phyloP scores from a whole-genome alignment of 1,140 invertebrate species.

The Augochlora pura region DNA sequence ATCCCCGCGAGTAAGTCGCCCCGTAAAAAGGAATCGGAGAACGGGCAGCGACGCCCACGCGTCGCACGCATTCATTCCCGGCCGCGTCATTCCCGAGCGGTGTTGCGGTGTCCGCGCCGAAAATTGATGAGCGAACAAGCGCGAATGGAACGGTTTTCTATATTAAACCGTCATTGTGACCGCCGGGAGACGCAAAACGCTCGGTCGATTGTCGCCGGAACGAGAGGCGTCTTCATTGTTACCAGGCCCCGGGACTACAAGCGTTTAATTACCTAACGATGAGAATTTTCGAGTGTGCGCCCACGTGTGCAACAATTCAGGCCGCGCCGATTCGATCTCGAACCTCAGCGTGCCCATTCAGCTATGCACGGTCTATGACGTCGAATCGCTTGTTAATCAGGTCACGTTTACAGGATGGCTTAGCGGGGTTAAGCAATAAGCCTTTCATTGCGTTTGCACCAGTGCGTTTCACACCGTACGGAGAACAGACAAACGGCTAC shows the following conservation, averaged over 20 bases:
- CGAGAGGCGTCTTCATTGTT: constrained; percentile 19
- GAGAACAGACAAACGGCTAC: not conserved
- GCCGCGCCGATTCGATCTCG: constrained; percentile 43
- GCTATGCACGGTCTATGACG: constrained; percentile 44
- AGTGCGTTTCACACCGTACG: not conserved
- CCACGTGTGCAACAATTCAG: constrained; percentile 21
- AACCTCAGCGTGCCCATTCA: constrained; percentile 54
- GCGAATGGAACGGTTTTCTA: not conserved
- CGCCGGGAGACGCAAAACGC: too few relatives aligned
- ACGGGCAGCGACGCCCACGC: constrained; percentile 48
- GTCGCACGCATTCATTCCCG: constrained; percentile 39
- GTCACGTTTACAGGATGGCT: constrained; percentile 45
- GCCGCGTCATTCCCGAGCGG: constrained; percentile 18
- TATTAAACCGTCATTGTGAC: not conserved
- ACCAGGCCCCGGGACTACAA: constrained; percentile 54
- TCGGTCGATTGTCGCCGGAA: not conserved
- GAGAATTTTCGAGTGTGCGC: constrained; percentile 20
- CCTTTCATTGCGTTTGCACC: constrained; percentile 15
- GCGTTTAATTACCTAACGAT: constrained; percentile 68
- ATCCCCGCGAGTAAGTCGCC: constrained; percentile 24
- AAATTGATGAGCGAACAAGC: not conserved
- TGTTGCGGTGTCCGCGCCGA: not conserved
- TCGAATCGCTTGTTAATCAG: constrained; percentile 59
- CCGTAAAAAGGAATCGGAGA: constrained; percentile 53
- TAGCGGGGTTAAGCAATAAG: constrained; percentile 32